Conservation (phyloP, 2,888 invertebrate genomes). For the Ptychoptera albimana region DNA sequence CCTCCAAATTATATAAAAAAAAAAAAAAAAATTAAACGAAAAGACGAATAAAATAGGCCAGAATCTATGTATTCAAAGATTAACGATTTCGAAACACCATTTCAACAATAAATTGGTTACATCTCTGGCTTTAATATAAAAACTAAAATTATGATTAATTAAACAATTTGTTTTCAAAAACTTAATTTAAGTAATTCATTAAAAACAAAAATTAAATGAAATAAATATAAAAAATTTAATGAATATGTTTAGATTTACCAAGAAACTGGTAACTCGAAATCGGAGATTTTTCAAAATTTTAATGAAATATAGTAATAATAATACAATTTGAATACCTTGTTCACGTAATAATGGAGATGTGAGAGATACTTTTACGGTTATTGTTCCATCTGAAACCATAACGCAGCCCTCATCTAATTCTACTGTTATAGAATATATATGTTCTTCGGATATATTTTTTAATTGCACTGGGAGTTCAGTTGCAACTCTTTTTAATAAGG, state of each 20-base stretch:
- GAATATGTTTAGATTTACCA: neutral
- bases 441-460: slow-evolving; percentile 51
- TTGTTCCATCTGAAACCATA: slow-evolving; percentile 59
- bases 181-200: neutral
- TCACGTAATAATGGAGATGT: slow-evolving; percentile 91
- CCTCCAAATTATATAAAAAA: neutral
- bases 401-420: slow-evolving; percentile 75
- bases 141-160: slow-evolving; percentile 2
- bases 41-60: slow-evolving; percentile 5
- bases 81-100: slow-evolving; percentile 15
- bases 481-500: slow-evolving; percentile 74
- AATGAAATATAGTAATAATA: neutral
- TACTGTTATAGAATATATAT: slow-evolving; percentile 69
- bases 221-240: neutral
- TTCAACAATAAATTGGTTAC: slow-evolving; percentile 7
- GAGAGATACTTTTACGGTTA: slow-evolving; percentile 72
- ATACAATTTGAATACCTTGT: slow-evolving; percentile 35
- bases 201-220: neutral
- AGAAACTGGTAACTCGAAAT: slow-evolving; percentile 17
- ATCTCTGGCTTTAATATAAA: neutral
- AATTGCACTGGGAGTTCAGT: slow-evolving; percentile 70
- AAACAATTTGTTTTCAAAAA: neutral
- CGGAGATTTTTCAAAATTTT: slow-evolving; percentile 8
- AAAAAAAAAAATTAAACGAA: slow-evolving; percentile 1
- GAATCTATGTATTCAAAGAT: neutral